Conservation (phyloP, 2,888 invertebrate genomes). For the Macrosoma leucophasiata region DNA sequence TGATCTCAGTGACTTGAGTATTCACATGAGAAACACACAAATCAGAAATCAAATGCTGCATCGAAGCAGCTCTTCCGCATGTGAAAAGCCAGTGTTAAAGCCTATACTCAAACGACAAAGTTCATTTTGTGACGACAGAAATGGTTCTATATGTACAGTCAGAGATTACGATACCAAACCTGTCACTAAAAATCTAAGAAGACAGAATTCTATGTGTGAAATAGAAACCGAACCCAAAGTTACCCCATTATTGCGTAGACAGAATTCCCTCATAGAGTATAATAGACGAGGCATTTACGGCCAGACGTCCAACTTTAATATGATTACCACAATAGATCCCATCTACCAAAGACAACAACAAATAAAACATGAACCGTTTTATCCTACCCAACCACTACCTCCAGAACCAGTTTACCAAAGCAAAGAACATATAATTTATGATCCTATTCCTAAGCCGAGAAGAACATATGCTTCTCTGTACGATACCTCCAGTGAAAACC, state of each 20-base stretch:
- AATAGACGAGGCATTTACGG: slow-evolving; percentile 67
- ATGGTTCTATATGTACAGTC: slow-evolving; percentile 61
- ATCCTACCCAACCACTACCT: slow-evolving; percentile 69
- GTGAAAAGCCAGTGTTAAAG: slow-evolving; percentile 63
- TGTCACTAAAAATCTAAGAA: slow-evolving; percentile 50
- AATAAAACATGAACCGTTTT: slow-evolving; percentile 68
- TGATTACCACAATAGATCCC: slow-evolving; percentile 75
- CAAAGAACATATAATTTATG: slow-evolving; percentile 67
- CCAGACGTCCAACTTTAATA: slow-evolving; percentile 65
- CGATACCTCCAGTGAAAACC: slow-evolving; percentile 64
- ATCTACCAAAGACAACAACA: slow-evolving; percentile 73
- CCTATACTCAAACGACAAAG: slow-evolving; percentile 70
- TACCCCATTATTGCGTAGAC: slow-evolving; percentile 69
- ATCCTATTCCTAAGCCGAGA: slow-evolving; percentile 70
- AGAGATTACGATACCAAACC: slow-evolving; percentile 67
- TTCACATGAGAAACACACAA: slow-evolving; percentile 61
- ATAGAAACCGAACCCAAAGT: slow-evolving; percentile 74
- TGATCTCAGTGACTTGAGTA: slow-evolving; percentile 58
- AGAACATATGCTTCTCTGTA: slow-evolving; percentile 66
- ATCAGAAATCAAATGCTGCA: slow-evolving; percentile 68
- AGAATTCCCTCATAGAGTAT: slow-evolving; percentile 72
- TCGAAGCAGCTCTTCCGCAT: slow-evolving; percentile 68
- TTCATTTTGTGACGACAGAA: slow-evolving; percentile 68
- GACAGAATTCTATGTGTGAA: slow-evolving; percentile 72
- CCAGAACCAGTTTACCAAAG: slow-evolving; percentile 72